Percentiles rank a stretch among this genome's conserved stretches.
These are phyloP conservation scores for Camponotus pennsylvanicus DNA, from an alignment of 1,140 invertebrate genomes.

Conservation along the genomic window DNA sequence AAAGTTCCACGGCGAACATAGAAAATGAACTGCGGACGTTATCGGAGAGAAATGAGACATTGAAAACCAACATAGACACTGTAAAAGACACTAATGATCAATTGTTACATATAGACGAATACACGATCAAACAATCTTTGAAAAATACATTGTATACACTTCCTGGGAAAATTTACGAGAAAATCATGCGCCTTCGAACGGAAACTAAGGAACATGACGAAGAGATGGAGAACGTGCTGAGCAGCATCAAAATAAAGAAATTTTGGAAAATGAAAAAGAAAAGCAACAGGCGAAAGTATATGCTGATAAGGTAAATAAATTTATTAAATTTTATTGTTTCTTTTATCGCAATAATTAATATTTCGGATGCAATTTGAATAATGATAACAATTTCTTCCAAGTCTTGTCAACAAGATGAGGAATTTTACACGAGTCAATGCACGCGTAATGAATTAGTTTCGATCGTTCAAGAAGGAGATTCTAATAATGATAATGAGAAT, in stretches of 20 bases:
- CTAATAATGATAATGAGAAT: conserved; percentile 22
- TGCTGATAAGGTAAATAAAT: conserved; percentile 10
- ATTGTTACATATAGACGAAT: conserved; percentile 27
- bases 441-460: neutral
- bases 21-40: conserved; percentile 51
- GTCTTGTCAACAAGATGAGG: conserved; percentile 10
- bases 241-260: neutral
- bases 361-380: neutral
- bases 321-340: neutral
- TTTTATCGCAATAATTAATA: neutral
- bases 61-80: conserved; percentile 55
- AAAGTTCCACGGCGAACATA: conserved; percentile 60
- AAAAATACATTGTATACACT: conserved; percentile 51
- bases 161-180: conserved; percentile 61
- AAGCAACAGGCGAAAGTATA: neutral
- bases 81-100: conserved; percentile 62
- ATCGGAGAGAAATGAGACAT: conserved; percentile 60
- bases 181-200: conserved; percentile 52
- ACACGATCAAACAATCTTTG: conserved; percentile 34
- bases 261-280: neutral
- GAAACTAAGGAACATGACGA: neutral
- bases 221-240: neutral
- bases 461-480: neutral
- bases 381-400: neutral
- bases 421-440: neutral